Evolutionary conservation across 2,797 vertebrate genomes (phyloP), one percentile per base, ranked within the genome.

Genomic region (Arrhamphus sclerolepis): DNA sequence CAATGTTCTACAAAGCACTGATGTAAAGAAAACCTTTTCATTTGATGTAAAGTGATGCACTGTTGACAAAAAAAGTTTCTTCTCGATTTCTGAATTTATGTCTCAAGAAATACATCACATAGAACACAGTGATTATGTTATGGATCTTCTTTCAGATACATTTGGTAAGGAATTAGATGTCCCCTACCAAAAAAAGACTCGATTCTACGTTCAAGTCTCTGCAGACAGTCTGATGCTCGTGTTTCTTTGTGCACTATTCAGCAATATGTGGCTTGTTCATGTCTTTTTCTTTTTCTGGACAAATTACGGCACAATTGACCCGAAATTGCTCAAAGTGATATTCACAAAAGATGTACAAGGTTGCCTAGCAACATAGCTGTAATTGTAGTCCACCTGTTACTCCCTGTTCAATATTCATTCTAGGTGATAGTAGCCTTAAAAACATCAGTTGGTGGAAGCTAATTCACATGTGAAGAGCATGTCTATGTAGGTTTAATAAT

Each of bases 261-360:
- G 38, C 38, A 24, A 62, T 49, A 60, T 65, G 44, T 56, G 49
- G 42, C 50, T 51, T 70, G 75, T 79, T 54, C 66, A 13, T 49
- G 24, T 68, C 78, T 66, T 72, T 75, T 76, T 60, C 40, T 38
- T 54, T 80, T 74, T 64, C 65, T 70, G 69, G 60, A 49, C 68
- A 87, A 88, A 88, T 86, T 85, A 70, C 75, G 70, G 42, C 18
- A 72, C 87, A 86, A 89, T 84, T 81, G 80, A 70, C 74, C 81
- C 76, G 81, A 83, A 87, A 74, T 39, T 75, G 68, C 75, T 87
- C 49, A 81, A 71, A 79, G 79, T 76, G 62, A 79, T 65, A 65
- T 78, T 82, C 74, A 62, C 52, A 62, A 44, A 39, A 47, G 65
- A 82, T 78, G 62, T 54, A 34, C 40, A 1, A 56, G 53, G 89